Evolutionary conservation across 2,113 vertebrate species (phyloP), one percentile per base, ranked within the genome.

Genomic region (Platanista minor): DNA sequence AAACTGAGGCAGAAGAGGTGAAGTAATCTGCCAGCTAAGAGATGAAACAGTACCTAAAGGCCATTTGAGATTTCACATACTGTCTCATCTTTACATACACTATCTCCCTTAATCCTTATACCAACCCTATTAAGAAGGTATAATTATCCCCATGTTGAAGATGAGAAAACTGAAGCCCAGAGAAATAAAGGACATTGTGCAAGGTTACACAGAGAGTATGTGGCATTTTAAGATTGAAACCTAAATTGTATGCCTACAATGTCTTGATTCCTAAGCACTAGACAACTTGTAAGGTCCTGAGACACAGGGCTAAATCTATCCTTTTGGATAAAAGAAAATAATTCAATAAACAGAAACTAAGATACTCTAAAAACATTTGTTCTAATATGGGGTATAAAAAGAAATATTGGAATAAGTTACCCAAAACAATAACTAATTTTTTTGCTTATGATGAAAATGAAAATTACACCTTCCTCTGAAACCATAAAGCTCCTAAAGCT

Each of bases 401-500:
- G 36, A 94, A 96, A 92, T 92, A 57, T 17, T 87, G 39, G 29
- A 74, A 78, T 92, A 95, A 93, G 29, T 80, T 94, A 90, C 23
- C 39, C 14, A 93, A 97, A 95, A 82, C 14, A 82, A 54, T 96
- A 90, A 87, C 71, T 90, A 23, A 64, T 64, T 61, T 77, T 81
- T 96, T 95, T 75, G 29, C 46, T 95, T 91, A 94, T 62, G 66
- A 87, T 94, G 36, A 96, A 96, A 97, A 96, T 43, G n/a, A 96
- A 96, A 96, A 95, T 69, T 93, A 82, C 91, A 57, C 31, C 61
- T 89, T 95, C 86, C 71, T 94, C 36, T 95, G 67, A 98, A 98
- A 89, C 75, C 59, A 95, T 89, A 88, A 95, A 95, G 43, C 21
- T 89, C 78, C 83, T 91, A 94, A 97, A 90, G 93, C 66, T 93